Percentiles rank a stretch among this genome's conserved stretches.
phyloP scores from a whole-genome alignment of 1,140 invertebrate species.

The Drosophila watanabei region DNA sequence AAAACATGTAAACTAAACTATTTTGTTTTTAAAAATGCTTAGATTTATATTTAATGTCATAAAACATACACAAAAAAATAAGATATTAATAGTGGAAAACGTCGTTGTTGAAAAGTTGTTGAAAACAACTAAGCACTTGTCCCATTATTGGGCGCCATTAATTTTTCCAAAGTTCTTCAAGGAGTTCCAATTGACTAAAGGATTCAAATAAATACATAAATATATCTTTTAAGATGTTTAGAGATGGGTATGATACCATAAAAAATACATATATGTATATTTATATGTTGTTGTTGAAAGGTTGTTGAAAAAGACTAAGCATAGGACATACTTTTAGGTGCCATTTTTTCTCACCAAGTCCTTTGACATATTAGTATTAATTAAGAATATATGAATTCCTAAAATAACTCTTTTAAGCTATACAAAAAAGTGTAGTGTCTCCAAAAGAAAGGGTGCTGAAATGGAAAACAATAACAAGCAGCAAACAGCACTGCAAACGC shows the following conservation, averaged over 20 bases:
- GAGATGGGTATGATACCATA: not conserved
- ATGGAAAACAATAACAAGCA: conserved; percentile 71
- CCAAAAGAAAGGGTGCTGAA: conserved; percentile 13
- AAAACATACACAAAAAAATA: not conserved
- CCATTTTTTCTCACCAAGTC: too few species aligned
- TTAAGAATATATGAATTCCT: too few species aligned
- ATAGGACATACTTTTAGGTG: not conserved
- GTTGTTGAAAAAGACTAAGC: too few species aligned
- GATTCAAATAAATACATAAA: not conserved
- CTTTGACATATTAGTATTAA: too few species aligned
- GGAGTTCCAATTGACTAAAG: not conserved
- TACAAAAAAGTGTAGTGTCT: not conserved
- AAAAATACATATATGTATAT: not conserved
- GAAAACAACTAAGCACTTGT: not conserved
- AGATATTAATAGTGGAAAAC: too few species aligned
- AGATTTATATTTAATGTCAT: not conserved
- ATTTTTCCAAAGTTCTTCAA: not conserved
- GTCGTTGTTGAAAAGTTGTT: not conserved
- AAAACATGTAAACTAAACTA: too few species aligned
- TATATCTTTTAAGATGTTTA: not conserved
- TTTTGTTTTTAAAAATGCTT: not conserved
- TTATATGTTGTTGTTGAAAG: not conserved
- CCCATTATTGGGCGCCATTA: not conserved
- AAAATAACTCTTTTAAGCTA: not conserved
- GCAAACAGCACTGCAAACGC: conserved; percentile 39